phyloP scores from a whole-genome alignment of 2,888 invertebrate genomes.

The Caenorhabditis sp. region DNA sequence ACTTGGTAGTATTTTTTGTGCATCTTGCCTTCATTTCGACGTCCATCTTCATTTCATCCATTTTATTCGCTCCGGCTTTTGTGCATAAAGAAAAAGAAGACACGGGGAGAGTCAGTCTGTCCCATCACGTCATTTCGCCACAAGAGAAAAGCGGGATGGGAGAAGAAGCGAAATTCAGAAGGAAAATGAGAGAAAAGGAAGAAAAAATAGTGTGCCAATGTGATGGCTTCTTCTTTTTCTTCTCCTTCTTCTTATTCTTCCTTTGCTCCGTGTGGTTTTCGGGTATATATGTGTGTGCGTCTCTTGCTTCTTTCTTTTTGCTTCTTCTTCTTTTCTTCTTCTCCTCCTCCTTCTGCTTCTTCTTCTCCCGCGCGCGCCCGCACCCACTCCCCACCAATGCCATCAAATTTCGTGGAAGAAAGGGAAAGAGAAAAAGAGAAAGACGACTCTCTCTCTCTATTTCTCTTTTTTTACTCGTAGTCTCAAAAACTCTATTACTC shows the following conservation, averaged over 20 bases:
- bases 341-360: slow-evolving; percentile 19
- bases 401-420: slow-evolving; percentile 61
- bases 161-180: slow-evolving; percentile 51
- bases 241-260: slow-evolving; percentile 26
- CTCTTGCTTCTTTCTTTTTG: slow-evolving; percentile 32
- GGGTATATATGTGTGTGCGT: slow-evolving; percentile 45
- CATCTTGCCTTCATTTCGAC: neutral
- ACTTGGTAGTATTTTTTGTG: too few species aligned
- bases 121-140: slow-evolving; percentile 55
- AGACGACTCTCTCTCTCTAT: slow-evolving; percentile 14
- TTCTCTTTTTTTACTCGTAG: slow-evolving; percentile 28
- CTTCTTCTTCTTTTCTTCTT: slow-evolving; percentile 19
- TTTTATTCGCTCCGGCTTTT: slow-evolving; percentile 38
- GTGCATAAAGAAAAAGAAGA: slow-evolving; percentile 33
- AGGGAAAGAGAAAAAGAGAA: slow-evolving; percentile 31
- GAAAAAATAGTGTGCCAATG: slow-evolving; percentile 60
- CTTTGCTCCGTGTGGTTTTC: slow-evolving; percentile 52
- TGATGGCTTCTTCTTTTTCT: slow-evolving; percentile 35
- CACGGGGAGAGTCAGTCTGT: slow-evolving; percentile 7
- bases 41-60: neutral
- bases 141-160: slow-evolving; percentile 36
- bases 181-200: slow-evolving; percentile 60
- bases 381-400: slow-evolving; percentile 1
- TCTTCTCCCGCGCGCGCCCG: slow-evolving; percentile 9
- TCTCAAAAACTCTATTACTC: too few species aligned